Percentiles rank a stretch among this genome's conserved stretches.
Evolutionary conservation across 64 coral and sea anemone genomes (phyloP).

Genomic region (Pachyseris speciosa): DNA sequence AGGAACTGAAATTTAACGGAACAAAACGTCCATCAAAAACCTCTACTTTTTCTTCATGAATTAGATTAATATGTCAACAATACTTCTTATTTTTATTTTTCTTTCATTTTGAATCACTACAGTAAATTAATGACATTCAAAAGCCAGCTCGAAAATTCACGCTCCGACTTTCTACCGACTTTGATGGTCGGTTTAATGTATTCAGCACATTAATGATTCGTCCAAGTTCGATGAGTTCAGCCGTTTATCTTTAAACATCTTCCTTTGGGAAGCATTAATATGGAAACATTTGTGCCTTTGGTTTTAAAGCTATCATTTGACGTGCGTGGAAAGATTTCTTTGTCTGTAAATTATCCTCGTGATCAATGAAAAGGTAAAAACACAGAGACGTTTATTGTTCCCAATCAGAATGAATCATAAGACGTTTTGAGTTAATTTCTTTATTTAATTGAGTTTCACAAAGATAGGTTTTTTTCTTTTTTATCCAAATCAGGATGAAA

Average conservation of each 20-base stretch:
- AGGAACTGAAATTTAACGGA: too few relatives aligned
- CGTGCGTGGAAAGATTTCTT: conserved; percentile 5
- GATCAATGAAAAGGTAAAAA: conserved; percentile 14
- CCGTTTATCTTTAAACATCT: conserved; percentile 74
- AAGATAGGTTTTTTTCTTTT: neutral
- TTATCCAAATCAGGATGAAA: neutral
- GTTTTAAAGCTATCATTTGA: conserved; percentile 10
- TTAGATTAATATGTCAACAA: too few relatives aligned
- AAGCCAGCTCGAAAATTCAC: neutral
- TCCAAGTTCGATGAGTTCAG: conserved; percentile 2
- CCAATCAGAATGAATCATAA: neutral
- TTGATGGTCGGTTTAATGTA: neutral
- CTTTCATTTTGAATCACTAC: too few relatives aligned
- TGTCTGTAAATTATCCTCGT: neutral
- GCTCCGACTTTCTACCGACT: neutral
- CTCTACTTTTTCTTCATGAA: too few relatives aligned
- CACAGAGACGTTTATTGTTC: neutral
- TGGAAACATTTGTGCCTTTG: conserved; percentile 68
- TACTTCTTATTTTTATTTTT: too few relatives aligned
- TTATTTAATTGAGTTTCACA: neutral
- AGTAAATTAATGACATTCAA: too few relatives aligned
- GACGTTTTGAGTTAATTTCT: neutral
- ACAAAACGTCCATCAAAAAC: too few relatives aligned
- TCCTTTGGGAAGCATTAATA: conserved; percentile 81
- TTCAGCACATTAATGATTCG: conserved; percentile 31